phyloP scores from a whole-genome alignment of 2,113 vertebrate species.

The Solea senegalensis region DNA sequence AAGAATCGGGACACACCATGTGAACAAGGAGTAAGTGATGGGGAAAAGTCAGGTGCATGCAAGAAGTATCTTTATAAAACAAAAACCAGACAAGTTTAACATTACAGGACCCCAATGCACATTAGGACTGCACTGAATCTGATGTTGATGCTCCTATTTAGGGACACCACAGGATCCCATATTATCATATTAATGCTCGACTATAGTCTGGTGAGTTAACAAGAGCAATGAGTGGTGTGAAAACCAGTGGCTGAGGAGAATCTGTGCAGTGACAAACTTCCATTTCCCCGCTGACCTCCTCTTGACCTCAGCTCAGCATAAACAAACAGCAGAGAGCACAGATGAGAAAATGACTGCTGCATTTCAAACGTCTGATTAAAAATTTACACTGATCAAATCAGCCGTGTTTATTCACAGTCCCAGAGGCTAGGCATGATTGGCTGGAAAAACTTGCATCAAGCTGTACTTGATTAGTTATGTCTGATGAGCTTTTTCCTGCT shows the following conservation, averaged over 20 bases:
- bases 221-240: not conserved
- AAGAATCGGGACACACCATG: too few species aligned
- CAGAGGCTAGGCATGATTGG: conserved; percentile 55
- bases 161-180: too few species aligned
- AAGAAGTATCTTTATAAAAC: too few species aligned
- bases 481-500: conserved; percentile 61
- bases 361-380: conserved; percentile 60
- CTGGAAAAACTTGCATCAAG: conserved; percentile 58
- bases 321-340: conserved; percentile 32
- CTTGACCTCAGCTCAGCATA: conserved; percentile 45
- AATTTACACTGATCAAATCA: conserved; percentile 62
- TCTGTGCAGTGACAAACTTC: not conserved
- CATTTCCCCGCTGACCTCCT: conserved; percentile 34
- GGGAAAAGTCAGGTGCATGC: too few species aligned
- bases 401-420: conserved; percentile 54
- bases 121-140: too few species aligned
- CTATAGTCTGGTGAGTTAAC: not conserved
- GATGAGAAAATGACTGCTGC: conserved; percentile 34
- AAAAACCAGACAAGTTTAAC: too few species aligned
- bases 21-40: too few species aligned
- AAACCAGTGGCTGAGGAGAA: not conserved
- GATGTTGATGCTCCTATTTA: too few species aligned
- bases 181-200: not conserved
- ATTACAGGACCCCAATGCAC: too few species aligned
- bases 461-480: conserved; percentile 71